Percentiles rank a stretch among this genome's conserved stretches.
Evolutionary conservation across 2,113 vertebrate genomes (phyloP).

Genomic region (Thalassarche chlororhynchos): DNA sequence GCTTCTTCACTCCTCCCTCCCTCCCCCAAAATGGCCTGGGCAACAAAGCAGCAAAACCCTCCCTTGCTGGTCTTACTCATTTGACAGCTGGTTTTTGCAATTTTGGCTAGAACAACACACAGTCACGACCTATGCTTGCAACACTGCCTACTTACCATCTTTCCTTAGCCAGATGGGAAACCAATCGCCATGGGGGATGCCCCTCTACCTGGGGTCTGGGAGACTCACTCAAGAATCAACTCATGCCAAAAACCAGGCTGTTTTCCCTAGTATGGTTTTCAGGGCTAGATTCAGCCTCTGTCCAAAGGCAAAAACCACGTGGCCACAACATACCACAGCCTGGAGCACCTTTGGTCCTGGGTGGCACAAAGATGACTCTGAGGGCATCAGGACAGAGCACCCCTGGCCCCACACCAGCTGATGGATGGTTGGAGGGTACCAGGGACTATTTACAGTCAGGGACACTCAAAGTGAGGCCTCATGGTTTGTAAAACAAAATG

Average conservation of each 20-base stretch:
- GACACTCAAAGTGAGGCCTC: not conserved
- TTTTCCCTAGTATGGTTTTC: not conserved
- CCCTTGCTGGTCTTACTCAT: not conserved
- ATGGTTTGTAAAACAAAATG: not conserved
- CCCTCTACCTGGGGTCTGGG: not conserved
- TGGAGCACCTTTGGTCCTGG: not conserved
- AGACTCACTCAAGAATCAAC: not conserved
- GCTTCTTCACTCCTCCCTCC: not conserved
- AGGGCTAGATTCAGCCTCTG: not conserved
- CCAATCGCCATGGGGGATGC: accelerated
- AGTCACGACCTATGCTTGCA: not conserved
- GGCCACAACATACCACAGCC: not conserved
- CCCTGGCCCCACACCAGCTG: not conserved
- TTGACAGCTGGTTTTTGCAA: not conserved
- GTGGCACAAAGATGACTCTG: not conserved
- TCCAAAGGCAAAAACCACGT: not conserved
- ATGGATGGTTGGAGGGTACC: not conserved
- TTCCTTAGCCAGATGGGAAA: not conserved
- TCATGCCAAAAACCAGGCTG: not conserved
- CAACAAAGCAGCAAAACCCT: not conserved
- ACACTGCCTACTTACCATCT: not conserved
- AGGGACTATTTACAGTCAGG: not conserved
- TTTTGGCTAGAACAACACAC: not conserved
- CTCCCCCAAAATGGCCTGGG: not conserved
- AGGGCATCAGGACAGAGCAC: not conserved